phyloP scores from a whole-genome alignment of 2,113 vertebrate genomes.

The Anthoscopus minutus region DNA sequence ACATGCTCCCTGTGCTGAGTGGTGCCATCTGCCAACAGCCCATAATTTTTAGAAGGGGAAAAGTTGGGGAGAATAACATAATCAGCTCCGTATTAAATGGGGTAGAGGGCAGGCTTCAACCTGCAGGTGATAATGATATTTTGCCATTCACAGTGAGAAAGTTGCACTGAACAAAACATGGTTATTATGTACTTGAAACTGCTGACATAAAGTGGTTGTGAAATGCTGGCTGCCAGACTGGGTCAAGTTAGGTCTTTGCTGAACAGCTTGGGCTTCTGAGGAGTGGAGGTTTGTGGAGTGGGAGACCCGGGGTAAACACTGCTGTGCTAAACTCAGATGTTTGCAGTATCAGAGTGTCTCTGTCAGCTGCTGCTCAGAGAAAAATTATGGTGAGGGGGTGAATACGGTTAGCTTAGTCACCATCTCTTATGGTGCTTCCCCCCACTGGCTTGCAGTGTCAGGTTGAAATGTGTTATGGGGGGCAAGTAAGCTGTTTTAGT shows the following conservation, averaged over 20 bases:
- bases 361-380: background rate
- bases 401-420: background rate
- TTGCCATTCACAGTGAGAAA: constrained; percentile 46
- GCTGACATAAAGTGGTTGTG: constrained; percentile 55
- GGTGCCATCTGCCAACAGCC: constrained; percentile 37
- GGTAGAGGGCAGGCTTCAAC: constrained; percentile 56
- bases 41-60: background rate
- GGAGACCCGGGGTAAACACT: constrained; percentile 12
- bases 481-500: background rate
- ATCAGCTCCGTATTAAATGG: constrained; percentile 20
- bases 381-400: background rate
- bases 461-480: background rate
- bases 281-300: background rate
- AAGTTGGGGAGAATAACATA: background rate
- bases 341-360: background rate
- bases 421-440: background rate
- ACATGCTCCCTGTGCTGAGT: accelerated
- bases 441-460: background rate
- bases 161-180: constrained; percentile 29
- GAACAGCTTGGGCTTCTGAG: constrained; percentile 18
- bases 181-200: constrained; percentile 53
- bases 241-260: constrained; percentile 58
- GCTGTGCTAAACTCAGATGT: background rate
- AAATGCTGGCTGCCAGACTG: constrained; percentile 51
- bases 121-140: constrained; percentile 61